Evolutionary conservation across 2,113 vertebrate genomes (phyloP).

Genomic region (Aythya baeri): DNA sequence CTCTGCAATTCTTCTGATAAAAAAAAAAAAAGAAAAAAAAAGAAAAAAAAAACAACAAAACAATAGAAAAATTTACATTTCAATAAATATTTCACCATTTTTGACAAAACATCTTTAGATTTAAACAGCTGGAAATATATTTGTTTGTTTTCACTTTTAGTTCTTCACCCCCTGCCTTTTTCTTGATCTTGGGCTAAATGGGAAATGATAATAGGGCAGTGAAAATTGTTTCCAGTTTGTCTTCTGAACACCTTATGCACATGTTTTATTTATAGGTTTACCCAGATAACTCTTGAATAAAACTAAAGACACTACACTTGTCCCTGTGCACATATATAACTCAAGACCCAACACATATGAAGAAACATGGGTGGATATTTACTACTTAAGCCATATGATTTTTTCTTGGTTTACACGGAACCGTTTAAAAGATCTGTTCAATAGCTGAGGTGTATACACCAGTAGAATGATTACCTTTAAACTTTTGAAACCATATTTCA

Average conservation of each 20-base stretch:
- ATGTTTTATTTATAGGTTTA: not conserved
- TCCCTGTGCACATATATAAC: not conserved
- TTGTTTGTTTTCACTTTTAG: not conserved
- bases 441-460: slow-evolving; percentile 39
- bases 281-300: not conserved
- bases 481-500: slow-evolving; percentile 69
- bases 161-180: not conserved
- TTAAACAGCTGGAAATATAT: not conserved
- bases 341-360: not conserved
- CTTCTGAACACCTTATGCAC: not conserved
- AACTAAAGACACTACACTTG: not conserved
- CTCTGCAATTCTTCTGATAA: not conserved
- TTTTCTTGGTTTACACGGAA: not conserved
- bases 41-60: not conserved
- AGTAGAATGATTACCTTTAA: slow-evolving; percentile 65
- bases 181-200: not conserved
- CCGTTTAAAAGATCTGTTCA: slow-evolving; percentile 13
- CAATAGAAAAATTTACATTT: not conserved
- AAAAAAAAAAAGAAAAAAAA: not conserved
- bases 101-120: not conserved
- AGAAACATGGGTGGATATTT: slow-evolving; percentile 2
- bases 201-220: not conserved
- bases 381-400: not conserved
- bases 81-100: not conserved
- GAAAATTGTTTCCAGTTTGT: not conserved